These are phyloP conservation scores for Dendrophyllia cribrosa DNA, from an alignment of 64 coral and sea anemone genomes.

Conservation along the genomic window DNA sequence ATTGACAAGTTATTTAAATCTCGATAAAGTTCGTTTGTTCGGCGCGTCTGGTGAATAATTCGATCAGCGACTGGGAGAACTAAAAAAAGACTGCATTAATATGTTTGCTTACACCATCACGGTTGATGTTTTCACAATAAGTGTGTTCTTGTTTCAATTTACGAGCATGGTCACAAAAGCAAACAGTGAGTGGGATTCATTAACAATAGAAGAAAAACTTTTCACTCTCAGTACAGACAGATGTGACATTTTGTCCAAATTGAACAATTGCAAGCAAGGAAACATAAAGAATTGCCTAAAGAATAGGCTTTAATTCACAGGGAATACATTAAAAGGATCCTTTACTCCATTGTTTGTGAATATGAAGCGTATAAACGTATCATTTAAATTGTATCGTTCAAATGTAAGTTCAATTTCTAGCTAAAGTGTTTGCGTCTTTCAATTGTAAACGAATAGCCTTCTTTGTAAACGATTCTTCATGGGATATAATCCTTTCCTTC, in stretches of 20 bases:
- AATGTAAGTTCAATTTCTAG: not conserved
- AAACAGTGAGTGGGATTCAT: constrained; percentile 47
- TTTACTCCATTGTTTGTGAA: constrained; percentile 15
- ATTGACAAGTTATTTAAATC: not conserved
- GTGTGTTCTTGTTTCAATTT: constrained; percentile 54
- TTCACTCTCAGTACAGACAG: constrained; percentile 24
- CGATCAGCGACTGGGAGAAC: not conserved
- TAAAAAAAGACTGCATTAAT: not conserved
- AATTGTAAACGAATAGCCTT: not conserved
- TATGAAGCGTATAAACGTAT: not conserved
- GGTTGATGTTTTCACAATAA: constrained; percentile 21
- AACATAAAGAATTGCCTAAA: constrained; percentile 22
- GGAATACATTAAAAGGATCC: constrained; percentile 34
- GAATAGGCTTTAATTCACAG: constrained; percentile 42
- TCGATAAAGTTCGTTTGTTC: not conserved
- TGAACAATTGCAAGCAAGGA: constrained; percentile 34
- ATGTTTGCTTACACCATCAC: constrained; percentile 38
- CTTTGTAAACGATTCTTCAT: not conserved
- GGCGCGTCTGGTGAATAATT: constrained; percentile 1
- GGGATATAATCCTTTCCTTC: not conserved
- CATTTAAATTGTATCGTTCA: constrained; percentile 3
- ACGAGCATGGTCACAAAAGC: constrained; percentile 12
- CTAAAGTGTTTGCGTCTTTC: not conserved
- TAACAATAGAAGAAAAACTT: constrained; percentile 55
- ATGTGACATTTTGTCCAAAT: constrained; percentile 41